Base-by-base conservation (phyloP, 1,140 invertebrate species). In the Neoseiulus cucumeris region DNA sequence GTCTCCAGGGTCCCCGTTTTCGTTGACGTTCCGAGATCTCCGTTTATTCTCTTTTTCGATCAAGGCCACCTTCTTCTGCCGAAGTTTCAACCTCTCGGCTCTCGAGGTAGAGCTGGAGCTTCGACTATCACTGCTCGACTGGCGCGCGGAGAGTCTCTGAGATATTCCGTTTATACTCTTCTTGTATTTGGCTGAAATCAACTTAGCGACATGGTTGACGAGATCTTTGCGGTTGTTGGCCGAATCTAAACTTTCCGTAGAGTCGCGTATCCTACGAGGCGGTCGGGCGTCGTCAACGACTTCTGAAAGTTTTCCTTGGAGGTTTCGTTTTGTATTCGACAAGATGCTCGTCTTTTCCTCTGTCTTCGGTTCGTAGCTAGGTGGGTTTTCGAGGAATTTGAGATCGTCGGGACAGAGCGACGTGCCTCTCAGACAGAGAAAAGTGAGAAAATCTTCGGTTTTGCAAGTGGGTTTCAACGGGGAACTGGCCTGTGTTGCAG, bases 361-460 rank as follows among this genome's bases (percentile, higher is more conserved):
- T 17, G 25, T 25, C 33, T 25, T 29, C 51, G 51, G 12, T 25
- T 59, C 51, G 12, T 29, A 59, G 22, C 22, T 59, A 33, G 14
- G 25, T 25, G 51, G 51, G 22, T 59, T 25, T 33, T 59, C 51
- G 25, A 59, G 33, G 33, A 59, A 59, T 33, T 59, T 59, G 51
- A 59, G 51, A 59, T 59, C 51, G 14, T 59, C 51, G 33, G 51
- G 51, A 25, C 51, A 59, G 22, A 59, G 51, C 25, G 51, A 59
- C 51, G 51, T 76, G 84, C 88, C 86, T 79, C 88, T 79, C 70
- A 89, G 85, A 75, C 89, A 91, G 4, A 92, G 78, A 75, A 89
- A 92, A 68, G 87, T 91, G 25, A 92, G 73, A 73, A 92, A 91
- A 75, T 91, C 88, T 79, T 91, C 87, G 4, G 89, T 89, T 70